A percentile compares a stretch with the other conserved stretches of the same genome.
phyloP scores from a whole-genome alignment of 2,888 invertebrate genomes.

The Leptopterna dolabrata region DNA sequence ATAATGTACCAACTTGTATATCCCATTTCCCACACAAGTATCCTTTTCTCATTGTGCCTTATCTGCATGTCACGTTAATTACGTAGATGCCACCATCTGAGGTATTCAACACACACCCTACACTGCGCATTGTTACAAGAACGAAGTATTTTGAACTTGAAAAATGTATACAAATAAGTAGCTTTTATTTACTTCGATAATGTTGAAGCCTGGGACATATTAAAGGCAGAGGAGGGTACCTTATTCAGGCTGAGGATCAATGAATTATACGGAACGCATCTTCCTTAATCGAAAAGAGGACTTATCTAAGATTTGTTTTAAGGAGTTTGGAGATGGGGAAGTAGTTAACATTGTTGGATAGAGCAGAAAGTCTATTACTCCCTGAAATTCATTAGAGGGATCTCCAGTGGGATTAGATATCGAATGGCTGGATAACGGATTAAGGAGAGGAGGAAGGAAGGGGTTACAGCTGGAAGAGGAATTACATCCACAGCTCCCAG shows the following conservation, averaged over 20 bases:
- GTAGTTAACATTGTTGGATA: slow-evolving; percentile 52
- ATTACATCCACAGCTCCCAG: background rate
- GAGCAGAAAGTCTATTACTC: slow-evolving; percentile 52
- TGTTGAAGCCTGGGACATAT: too few relatives aligned
- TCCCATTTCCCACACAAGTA: too few relatives aligned
- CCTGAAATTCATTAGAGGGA: slow-evolving; percentile 54
- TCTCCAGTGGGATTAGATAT: slow-evolving; percentile 50
- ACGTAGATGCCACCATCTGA: too few relatives aligned
- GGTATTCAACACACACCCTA: too few relatives aligned
- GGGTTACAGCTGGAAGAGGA: slow-evolving; percentile 26
- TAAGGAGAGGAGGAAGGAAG: slow-evolving; percentile 20
- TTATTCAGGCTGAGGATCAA: slow-evolving; percentile 31
- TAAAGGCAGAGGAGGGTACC: background rate
- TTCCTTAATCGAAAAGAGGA: slow-evolving; percentile 49
- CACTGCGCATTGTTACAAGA: too few relatives aligned
- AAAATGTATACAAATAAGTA: too few relatives aligned
- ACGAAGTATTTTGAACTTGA: too few relatives aligned
- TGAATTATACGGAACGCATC: slow-evolving; percentile 37
- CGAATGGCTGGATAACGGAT: slow-evolving; percentile 52
- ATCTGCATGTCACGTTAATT: too few relatives aligned
- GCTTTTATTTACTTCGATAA: too few relatives aligned
- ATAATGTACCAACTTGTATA: too few relatives aligned
- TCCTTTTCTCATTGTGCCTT: too few relatives aligned
- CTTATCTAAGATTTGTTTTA: slow-evolving; percentile 53
- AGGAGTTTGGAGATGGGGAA: slow-evolving; percentile 44